Evolutionary conservation across 2,888 invertebrate species (phyloP), one percentile per base, ranked within the genome.

Genomic region (Papilio gigon): DNA sequence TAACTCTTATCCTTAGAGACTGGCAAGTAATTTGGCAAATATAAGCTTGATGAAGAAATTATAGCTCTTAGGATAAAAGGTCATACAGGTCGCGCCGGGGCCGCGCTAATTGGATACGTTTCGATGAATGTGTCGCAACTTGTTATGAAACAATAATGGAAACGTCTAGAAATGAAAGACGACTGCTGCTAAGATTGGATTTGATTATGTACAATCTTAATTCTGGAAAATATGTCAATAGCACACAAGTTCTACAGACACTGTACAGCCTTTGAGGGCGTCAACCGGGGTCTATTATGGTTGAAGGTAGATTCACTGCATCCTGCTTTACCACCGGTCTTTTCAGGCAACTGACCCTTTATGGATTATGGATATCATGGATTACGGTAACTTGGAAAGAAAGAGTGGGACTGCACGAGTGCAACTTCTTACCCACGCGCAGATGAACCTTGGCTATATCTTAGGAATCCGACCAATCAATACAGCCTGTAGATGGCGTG

Each of bases 81-180:
- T 58, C 40, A 14, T 42, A 14, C n/a, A 64, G 37, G 59, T 59
- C 25, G 9, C 17, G 4, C 4, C 17, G n/a, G 11, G 53, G n/a
- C 30, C 35, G 59, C 33, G 20, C 65, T 66, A 59, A 66, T 66
- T 66, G 65, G 44, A 44, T 59, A 58, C n/a, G n/a, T 66, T 66
- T 44, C 47, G 59, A 66, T 59, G 30, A 59, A 59, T 42, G 56
- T 35, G 25, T 37, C 50, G 25, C 58, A 44, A 30, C 40, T 33
- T 40, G 56, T 58, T 25, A 3, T 22, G 8, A 25, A 27, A 40
- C 30, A 35, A 35, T 35, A 63, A 35, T 47, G 63, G 47, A 47
- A 11, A 30, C 30, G 33, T 11, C 17, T 27, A 17, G 14, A 22
- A 11, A 47, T 62, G 44, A 42, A 30, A 42, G 25, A 14, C 5